phyloP scores from a whole-genome alignment of 2,888 invertebrate genomes.

The Lypha dubia region DNA sequence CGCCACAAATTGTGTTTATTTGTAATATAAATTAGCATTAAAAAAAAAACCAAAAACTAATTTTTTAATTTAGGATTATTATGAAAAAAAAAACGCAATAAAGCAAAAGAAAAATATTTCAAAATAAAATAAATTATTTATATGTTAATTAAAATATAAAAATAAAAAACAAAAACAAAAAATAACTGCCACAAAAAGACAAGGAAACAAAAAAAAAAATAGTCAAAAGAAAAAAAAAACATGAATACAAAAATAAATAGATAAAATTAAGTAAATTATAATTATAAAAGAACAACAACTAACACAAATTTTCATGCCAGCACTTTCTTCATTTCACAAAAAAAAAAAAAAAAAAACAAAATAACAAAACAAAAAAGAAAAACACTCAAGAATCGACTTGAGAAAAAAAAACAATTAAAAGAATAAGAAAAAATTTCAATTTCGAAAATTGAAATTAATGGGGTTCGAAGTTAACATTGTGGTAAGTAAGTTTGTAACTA shows the following conservation, averaged over 20 bases:
- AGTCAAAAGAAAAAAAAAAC: constrained; percentile 43
- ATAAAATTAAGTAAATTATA: constrained; percentile 6
- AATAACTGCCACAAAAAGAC: constrained; percentile 79
- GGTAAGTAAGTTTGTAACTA: constrained; percentile 73
- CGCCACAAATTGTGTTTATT: constrained; percentile 71
- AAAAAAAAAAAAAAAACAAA: constrained; percentile 2
- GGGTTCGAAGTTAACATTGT: constrained; percentile 83
- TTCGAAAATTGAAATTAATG: constrained; percentile 73
- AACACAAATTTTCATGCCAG: constrained; percentile 26
- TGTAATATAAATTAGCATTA: constrained; percentile 68
- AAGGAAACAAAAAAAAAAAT: constrained; percentile 60
- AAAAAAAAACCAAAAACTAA: constrained; percentile 46
- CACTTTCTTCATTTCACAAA: constrained; percentile 50
- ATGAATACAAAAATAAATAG: constrained; percentile 5
- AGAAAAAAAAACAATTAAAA: constrained; percentile 1
- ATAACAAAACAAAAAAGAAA: constrained; percentile 11
- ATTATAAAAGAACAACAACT: constrained; percentile 30
- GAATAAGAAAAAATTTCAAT: constrained; percentile 28
- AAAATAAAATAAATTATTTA: constrained; percentile 54
- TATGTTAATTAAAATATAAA: constrained; percentile 65
- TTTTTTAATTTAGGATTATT: constrained; percentile 68
- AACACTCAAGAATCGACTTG: constrained; percentile 16
- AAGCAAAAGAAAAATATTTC: constrained; percentile 36
- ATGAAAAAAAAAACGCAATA: constrained; percentile 65
- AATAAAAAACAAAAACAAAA: constrained; percentile 56